Percentiles rank a stretch among this genome's conserved stretches.
These are phyloP conservation scores for Eupithecia dodoneata DNA, from an alignment of 2,888 invertebrate genomes.

Conservation along the genomic window DNA sequence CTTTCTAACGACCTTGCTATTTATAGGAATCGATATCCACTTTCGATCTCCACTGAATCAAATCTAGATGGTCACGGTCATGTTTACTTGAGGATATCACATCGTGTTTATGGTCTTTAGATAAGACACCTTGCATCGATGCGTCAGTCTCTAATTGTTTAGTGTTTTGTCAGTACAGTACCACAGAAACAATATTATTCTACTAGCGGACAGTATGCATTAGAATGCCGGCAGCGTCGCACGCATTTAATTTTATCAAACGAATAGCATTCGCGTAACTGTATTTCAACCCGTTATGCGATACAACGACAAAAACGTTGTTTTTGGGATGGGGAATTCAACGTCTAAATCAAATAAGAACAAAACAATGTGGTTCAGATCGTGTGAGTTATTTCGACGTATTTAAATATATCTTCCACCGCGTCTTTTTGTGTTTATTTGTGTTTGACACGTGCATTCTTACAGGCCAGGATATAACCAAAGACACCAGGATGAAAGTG, in stretches of 20 bases:
- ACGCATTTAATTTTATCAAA: constrained; percentile 52
- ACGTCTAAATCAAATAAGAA: constrained; percentile 62
- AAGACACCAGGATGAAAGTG: constrained; percentile 81
- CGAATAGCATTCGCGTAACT: constrained; percentile 48
- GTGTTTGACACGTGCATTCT: constrained; percentile 55
- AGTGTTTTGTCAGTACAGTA: constrained; percentile 35
- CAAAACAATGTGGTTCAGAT: constrained; percentile 65
- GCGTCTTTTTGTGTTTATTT: constrained; percentile 61
- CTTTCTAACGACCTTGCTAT: constrained; percentile 21
- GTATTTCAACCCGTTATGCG: constrained; percentile 64
- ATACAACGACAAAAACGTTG: constrained; percentile 47
- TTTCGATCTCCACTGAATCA: constrained; percentile 6
- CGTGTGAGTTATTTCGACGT: constrained; percentile 71
- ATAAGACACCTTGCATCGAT: constrained; percentile 76
- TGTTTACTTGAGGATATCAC: constrained; percentile 58
- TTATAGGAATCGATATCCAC: constrained; percentile 13
- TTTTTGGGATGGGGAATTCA: constrained; percentile 69
- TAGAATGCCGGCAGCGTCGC: constrained; percentile 65
- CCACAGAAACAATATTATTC: neutral
- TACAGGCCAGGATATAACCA: constrained; percentile 82
- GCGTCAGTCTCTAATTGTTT: constrained; percentile 56
- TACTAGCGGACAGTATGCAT: constrained; percentile 59
- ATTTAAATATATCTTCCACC: constrained; percentile 43
- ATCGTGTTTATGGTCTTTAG: constrained; percentile 50
- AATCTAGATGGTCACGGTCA: constrained; percentile 42